Conservation (phyloP, 2,113 vertebrate genomes). For the Pituophis catenifer region DNA sequence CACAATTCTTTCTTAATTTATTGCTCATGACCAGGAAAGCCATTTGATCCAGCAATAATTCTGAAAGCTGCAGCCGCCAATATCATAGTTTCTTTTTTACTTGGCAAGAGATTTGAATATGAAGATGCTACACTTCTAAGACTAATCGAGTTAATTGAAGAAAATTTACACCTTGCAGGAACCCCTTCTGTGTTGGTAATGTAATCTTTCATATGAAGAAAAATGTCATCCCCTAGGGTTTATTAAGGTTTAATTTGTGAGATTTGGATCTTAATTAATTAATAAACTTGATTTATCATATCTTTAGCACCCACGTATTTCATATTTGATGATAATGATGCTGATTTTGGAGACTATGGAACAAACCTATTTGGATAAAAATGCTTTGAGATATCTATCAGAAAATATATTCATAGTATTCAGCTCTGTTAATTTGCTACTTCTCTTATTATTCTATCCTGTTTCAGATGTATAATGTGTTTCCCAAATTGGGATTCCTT, state of each 20-base stretch:
- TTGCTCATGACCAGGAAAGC: slow-evolving; percentile 33
- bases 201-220: not conserved
- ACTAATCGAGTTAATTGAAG: slow-evolving; percentile 33
- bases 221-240: not conserved
- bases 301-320: not conserved
- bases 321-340: not conserved
- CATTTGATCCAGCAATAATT: slow-evolving; percentile 43
- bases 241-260: not conserved
- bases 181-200: slow-evolving; percentile 39
- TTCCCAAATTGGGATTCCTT: slow-evolving; percentile 48
- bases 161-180: slow-evolving; percentile 45
- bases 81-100: slow-evolving; percentile 52
- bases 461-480: slow-evolving; percentile 62
- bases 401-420: not conserved
- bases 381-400: not conserved
- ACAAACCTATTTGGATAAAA: not conserved
- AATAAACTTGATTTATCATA: not conserved
- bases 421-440: not conserved
- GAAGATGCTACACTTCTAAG: slow-evolving; percentile 51
- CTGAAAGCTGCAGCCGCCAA: slow-evolving; percentile 51
- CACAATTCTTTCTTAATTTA: not conserved
- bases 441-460: not conserved
- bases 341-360: not conserved
- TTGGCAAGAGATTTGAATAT: slow-evolving; percentile 54
- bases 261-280: not conserved